These are phyloP conservation scores for Danio choprae DNA, from an alignment of 2,797 vertebrate genomes.

Conservation along the genomic window DNA sequence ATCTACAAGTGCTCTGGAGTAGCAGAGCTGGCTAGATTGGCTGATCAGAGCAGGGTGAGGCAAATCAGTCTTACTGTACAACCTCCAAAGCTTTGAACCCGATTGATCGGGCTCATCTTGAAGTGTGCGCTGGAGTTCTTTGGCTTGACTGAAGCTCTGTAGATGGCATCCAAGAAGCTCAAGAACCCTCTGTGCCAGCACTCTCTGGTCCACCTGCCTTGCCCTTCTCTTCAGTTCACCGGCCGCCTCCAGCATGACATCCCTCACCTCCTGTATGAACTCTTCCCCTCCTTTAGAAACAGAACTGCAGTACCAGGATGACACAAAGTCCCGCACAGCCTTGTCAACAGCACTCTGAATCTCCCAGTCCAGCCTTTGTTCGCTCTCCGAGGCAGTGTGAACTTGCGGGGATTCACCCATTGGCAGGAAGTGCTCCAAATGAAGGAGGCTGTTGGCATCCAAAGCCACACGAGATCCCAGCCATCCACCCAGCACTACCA, in stretches of 20 bases:
- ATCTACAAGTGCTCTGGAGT: constrained; percentile 83
- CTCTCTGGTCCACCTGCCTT: constrained; percentile 74
- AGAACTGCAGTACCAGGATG: constrained; percentile 88
- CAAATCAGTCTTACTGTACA: constrained; percentile 75
- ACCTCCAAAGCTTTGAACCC: constrained; percentile 77
- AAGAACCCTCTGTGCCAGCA: constrained; percentile 77
- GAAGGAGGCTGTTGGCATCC: constrained; percentile 76
- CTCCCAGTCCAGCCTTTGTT: constrained; percentile 83
- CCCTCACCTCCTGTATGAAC: constrained; percentile 84
- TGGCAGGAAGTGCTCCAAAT: constrained; percentile 86
- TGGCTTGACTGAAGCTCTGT: constrained; percentile 85
- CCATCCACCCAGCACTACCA: constrained; percentile 87
- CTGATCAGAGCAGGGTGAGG: constrained; percentile 82
- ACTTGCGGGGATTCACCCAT: constrained; percentile 66
- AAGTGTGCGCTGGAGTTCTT: constrained; percentile 65
- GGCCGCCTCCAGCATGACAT: constrained; percentile 83
- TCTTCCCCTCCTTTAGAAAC: constrained; percentile 78
- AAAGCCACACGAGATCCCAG: constrained; percentile 78
- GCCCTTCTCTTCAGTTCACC: constrained; percentile 83
- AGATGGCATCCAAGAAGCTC: constrained; percentile 87
- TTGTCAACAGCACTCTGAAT: constrained; percentile 83
- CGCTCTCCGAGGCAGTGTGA: constrained; percentile 65
- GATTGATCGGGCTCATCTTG: not conserved
- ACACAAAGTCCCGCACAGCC: constrained; percentile 90
- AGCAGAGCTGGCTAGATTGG: constrained; percentile 74